Evolutionary conservation across 2,888 invertebrate species (phyloP).

Genomic region (Neria commutata): DNA sequence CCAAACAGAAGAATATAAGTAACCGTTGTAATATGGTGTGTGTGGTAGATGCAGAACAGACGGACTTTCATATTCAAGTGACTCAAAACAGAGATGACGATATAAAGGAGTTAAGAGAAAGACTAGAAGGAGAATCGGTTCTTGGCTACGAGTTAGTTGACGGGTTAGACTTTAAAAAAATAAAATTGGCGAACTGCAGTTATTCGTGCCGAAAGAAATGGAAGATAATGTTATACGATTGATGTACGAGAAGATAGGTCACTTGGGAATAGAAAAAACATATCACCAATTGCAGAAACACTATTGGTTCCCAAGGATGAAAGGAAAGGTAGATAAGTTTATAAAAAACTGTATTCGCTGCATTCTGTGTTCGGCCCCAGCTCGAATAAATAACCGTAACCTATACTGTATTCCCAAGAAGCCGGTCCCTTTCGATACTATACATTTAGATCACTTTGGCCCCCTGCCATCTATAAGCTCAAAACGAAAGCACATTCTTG

Average conservation of each 20-base stretch:
- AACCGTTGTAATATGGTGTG: too few relatives aligned
- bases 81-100: too few relatives aligned
- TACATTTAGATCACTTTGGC: slow-evolving; percentile 2
- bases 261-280: background rate
- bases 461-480: background rate
- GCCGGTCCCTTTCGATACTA: background rate
- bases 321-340: background rate
- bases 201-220: slow-evolving; percentile 15
- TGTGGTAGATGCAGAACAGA: too few relatives aligned
- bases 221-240: slow-evolving; percentile 7
- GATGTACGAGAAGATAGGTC: slow-evolving; percentile 2
- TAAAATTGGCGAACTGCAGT: slow-evolving; percentile 1
- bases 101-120: too few relatives aligned
- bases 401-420: background rate
- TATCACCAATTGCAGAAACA: background rate
- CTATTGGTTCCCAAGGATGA: background rate
- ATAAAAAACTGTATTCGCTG: slow-evolving; percentile 2
- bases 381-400: background rate
- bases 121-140: too few relatives aligned
- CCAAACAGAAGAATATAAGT: slow-evolving; percentile 2
- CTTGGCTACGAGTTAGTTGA: too few relatives aligned
- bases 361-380: background rate
- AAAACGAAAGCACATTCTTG: background rate
- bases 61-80: too few relatives aligned
- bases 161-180: too few relatives aligned